Conservation (phyloP, 2,888 invertebrate species). For the Ennomos erosarius region DNA sequence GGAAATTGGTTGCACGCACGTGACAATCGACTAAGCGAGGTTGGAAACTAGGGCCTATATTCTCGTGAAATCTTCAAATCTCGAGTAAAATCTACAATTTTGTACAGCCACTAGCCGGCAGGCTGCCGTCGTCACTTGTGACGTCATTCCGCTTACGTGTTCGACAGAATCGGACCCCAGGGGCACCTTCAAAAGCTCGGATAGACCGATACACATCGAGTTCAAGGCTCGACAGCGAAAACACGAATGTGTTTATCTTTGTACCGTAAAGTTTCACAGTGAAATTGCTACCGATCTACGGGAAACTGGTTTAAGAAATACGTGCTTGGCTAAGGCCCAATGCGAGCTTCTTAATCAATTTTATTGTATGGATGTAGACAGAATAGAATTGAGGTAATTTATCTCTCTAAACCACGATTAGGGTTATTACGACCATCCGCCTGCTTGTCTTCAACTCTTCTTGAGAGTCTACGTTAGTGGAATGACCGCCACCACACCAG, state of each 20-base stretch:
- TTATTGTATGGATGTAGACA: not conserved
- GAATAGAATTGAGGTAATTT: conserved; percentile 2
- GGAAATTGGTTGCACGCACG: conserved; percentile 7
- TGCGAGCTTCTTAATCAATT: conserved; percentile 6
- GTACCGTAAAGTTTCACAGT: conserved; percentile 3
- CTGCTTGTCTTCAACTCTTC: no score
- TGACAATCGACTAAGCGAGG: conserved; percentile 6
- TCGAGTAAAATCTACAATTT: no score
- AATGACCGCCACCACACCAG: no score
- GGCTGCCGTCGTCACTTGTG: no score
- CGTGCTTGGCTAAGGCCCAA: conserved; percentile 14
- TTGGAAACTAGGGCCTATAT: no score
- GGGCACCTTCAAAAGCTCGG: not conserved
- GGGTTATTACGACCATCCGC: no score
- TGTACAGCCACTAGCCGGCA: no score
- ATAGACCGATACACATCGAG: not conserved
- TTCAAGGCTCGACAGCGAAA: conserved; percentile 28
- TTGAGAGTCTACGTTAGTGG: no score
- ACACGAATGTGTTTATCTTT: conserved; percentile 26
- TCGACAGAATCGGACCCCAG: no score
- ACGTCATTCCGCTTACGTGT: no score
- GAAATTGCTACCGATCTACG: conserved; percentile 10
- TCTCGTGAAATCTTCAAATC: no score
- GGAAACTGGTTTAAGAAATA: not conserved
- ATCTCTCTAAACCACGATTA: no score